phyloP scores from a whole-genome alignment of 1,140 invertebrate species.

The Pogonomyrmex barbatus region DNA sequence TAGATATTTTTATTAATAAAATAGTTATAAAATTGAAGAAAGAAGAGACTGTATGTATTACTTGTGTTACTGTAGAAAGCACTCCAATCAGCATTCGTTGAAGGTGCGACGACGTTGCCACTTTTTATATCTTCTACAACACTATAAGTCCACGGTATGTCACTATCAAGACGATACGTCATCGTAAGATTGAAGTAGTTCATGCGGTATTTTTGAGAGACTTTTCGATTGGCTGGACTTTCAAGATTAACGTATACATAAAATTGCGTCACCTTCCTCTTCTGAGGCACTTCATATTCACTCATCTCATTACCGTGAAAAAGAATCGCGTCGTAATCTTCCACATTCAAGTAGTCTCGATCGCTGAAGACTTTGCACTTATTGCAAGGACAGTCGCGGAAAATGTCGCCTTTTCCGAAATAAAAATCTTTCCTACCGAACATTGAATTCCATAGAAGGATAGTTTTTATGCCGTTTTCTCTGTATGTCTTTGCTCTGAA shows the following conservation, averaged over 20 bases:
- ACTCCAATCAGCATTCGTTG: constrained; percentile 74
- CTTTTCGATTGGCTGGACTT: constrained; percentile 74
- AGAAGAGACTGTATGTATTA: constrained; percentile 19
- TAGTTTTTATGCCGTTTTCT: constrained; percentile 59
- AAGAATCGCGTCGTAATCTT: constrained; percentile 76
- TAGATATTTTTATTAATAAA: background rate
- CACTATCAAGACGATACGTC: constrained; percentile 89
- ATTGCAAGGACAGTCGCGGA: constrained; percentile 68
- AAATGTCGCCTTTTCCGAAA: constrained; percentile 73
- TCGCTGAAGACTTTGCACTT: constrained; percentile 73
- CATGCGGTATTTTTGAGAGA: constrained; percentile 69
- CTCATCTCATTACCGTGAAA: constrained; percentile 76
- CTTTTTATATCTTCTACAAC: constrained; percentile 76
- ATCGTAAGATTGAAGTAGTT: constrained; percentile 88
- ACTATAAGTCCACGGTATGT: constrained; percentile 87
- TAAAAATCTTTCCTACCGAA: constrained; percentile 76
- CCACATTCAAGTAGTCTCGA: constrained; percentile 8
- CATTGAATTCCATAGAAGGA: constrained; percentile 79
- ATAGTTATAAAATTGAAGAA: constrained; percentile 11
- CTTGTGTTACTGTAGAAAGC: constrained; percentile 12
- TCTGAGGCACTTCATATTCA: constrained; percentile 61
- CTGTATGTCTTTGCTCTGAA: background rate
- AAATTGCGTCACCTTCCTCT: constrained; percentile 64
- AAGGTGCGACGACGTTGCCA: constrained; percentile 73
- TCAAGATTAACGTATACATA: constrained; percentile 80